Base-by-base conservation (phyloP, 1,140 invertebrate species). In the Lordiphosa collinella region DNA sequence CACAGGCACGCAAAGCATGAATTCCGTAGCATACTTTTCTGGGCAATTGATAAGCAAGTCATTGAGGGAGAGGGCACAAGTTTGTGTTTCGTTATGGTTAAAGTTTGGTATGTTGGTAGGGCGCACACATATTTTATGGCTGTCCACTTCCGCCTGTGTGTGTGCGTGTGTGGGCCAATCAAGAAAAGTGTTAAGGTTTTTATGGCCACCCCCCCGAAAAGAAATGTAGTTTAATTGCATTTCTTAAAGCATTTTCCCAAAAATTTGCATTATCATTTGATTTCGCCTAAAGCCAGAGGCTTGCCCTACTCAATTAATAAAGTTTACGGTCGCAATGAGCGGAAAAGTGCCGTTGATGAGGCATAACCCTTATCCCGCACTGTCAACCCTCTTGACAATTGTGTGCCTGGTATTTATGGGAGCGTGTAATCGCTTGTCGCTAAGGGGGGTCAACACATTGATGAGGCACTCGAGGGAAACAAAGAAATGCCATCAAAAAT, bases 301-400 rank as follows among this genome's bases (percentile, higher is more conserved):
- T 49, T 49, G 13, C 8, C 35, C 41, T 25, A 47, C 43, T 76
- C 72, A 75, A 75, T 75, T 75, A 75, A 75, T 76, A 76, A 70
- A 70, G 72, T 75, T 70, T 74, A 76, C 72, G 72, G 57, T 34
- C 43, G 48, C 72, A 75, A 53, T 62, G 32, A 69, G 71, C 71
- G 71, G 56, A 54, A 69, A 76, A 75, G 54, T 52, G 72, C 12
- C 66, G 60, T 76, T 70, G 72, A 75, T 75, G 72, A 76, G 72
- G 72, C 72, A 63, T 70, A 64, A 75, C 71, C 71, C 71, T 70
- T 70, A 50, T 32, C 47, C 22, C 32, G 43, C 50, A 54, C 29
- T 36, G 16, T 44, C 41, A 22, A 44, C 41, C 41, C 35, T 9
- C 47, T 12, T 35, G n/a, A 9, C 34, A 6, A n/a, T 7, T 25